These are phyloP conservation scores for Trichomalopsis sarcophagae DNA, from an alignment of 1,140 invertebrate genomes.

Conservation along the genomic window DNA sequence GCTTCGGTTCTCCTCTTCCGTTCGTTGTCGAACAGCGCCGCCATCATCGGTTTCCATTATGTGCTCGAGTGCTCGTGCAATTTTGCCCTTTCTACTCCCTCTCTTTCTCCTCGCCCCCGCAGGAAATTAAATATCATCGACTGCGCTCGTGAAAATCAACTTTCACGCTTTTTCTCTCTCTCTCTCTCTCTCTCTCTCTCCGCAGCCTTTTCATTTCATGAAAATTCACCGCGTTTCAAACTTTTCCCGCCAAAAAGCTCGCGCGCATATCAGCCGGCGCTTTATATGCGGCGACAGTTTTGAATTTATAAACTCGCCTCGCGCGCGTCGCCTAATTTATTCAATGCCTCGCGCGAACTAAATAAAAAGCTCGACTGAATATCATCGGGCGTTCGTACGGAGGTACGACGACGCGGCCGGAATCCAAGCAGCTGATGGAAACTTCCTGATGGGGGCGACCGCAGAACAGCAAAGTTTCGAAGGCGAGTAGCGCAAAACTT, in stretches of 20 bases:
- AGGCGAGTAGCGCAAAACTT: background rate
- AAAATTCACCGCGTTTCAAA: background rate
- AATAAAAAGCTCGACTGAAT: background rate
- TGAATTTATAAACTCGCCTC: conserved; percentile 23
- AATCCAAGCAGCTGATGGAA: background rate
- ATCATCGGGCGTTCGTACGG: background rate
- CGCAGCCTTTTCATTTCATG: background rate
- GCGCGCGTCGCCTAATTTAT: conserved; percentile 14
- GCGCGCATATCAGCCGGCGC: background rate
- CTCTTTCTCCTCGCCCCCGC: conserved; percentile 1
- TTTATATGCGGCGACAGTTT: background rate
- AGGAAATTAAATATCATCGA: conserved; percentile 69
- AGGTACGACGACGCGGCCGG: too few relatives aligned
- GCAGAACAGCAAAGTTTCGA: background rate
- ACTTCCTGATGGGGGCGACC: background rate
- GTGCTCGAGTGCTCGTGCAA: background rate
- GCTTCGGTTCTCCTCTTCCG: conserved; percentile 33
- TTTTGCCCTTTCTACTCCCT: background rate
- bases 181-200: background rate
- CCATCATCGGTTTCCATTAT: conserved; percentile 52
- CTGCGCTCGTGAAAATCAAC: conserved; percentile 23
- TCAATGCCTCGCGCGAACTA: background rate
- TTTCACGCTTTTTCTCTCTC: background rate
- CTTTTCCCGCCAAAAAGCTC: background rate
- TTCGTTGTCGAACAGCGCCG: conserved; percentile 13